Conservation (phyloP, 2,888 invertebrate species). For the Lutraria lutraria region DNA sequence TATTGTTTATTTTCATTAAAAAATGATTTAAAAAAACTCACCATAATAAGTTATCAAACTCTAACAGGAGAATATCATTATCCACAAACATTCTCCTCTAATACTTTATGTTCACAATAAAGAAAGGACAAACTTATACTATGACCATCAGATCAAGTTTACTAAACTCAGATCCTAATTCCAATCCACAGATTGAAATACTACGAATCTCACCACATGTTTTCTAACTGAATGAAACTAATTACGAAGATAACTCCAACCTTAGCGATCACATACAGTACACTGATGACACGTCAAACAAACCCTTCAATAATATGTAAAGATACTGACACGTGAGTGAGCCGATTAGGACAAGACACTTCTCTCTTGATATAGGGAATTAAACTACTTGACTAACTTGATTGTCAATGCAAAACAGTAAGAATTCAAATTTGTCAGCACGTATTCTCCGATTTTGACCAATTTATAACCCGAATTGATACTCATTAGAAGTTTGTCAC, state of each 20-base stretch:
- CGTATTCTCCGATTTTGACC: background rate
- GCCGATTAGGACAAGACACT: background rate
- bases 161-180: background rate
- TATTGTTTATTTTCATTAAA: no score
- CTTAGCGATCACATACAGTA: background rate
- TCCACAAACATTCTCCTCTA: conserved; percentile 5
- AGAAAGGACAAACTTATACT: background rate
- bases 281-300: background rate
- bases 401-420: background rate
- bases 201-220: background rate
- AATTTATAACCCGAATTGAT: background rate
- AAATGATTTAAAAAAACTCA: background rate
- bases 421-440: background rate
- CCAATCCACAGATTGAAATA: background rate
- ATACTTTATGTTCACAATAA: background rate
- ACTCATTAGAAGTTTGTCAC: conserved; percentile 6
- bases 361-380: background rate
- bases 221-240: background rate
- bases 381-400: conserved; percentile 1
- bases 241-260: background rate
- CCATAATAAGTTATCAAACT: conserved; percentile 6
- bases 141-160: background rate
- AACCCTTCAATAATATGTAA: background rate
- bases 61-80: background rate
- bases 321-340: conserved; percentile 3